Percentiles rank a stretch among this genome's conserved stretches.
Evolutionary conservation across 2,113 vertebrate species (phyloP).

Genomic region (Hylia prasina): DNA sequence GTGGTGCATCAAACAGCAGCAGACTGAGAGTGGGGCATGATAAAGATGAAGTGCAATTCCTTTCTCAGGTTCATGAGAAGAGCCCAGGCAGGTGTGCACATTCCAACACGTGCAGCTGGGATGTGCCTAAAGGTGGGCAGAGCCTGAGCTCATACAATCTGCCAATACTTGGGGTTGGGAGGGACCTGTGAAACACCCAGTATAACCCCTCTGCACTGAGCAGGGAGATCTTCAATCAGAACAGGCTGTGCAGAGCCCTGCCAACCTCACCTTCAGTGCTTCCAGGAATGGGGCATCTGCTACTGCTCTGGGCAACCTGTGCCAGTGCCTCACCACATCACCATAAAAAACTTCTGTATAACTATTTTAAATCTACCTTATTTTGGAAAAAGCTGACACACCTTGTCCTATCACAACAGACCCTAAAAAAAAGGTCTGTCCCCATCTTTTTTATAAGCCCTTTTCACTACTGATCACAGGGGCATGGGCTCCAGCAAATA

Average conservation of each 20-base stretch:
- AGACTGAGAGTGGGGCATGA: neutral
- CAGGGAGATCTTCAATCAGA: neutral
- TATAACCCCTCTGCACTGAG: neutral
- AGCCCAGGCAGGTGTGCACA: neutral
- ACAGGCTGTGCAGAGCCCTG: neutral
- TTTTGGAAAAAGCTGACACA: neutral
- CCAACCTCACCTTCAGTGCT: neutral
- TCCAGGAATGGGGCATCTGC: neutral
- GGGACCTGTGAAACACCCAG: neutral
- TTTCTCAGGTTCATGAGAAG: neutral
- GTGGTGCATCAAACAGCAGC: neutral
- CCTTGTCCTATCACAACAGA: neutral
- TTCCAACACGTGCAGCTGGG: accelerated
- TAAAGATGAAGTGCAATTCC: neutral
- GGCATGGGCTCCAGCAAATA: neutral
- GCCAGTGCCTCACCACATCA: neutral
- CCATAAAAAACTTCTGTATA: neutral
- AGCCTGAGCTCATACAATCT: neutral
- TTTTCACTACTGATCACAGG: neutral
- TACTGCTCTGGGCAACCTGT: neutral
- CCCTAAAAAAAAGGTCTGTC: too few relatives aligned
- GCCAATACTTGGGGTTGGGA: neutral
- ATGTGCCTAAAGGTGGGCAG: neutral
- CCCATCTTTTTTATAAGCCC: neutral
- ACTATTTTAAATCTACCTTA: neutral